These are phyloP conservation scores for Sebastes taczanowskii DNA, from an alignment of 2,797 vertebrate genomes.

Conservation along the genomic window DNA sequence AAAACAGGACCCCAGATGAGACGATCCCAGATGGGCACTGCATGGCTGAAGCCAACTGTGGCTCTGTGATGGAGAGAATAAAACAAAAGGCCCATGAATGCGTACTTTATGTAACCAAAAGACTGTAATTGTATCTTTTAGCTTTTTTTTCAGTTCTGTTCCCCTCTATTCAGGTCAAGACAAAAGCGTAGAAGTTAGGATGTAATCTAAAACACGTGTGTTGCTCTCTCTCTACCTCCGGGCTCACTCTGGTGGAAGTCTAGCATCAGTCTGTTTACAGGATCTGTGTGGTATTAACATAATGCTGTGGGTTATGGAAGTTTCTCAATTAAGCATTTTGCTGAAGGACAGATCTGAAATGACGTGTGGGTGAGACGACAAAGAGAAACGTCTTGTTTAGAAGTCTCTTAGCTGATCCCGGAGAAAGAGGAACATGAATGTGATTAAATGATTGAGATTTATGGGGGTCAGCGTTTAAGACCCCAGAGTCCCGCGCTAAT, in stretches of 20 bases:
- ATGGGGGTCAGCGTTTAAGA: slow-evolving; percentile 62
- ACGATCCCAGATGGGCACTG: slow-evolving; percentile 19
- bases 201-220: slow-evolving; percentile 68
- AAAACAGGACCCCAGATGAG: background rate
- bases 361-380: background rate
- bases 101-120: slow-evolving; percentile 43
- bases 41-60: slow-evolving; percentile 2
- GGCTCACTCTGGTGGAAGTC: background rate
- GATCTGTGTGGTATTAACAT: slow-evolving; percentile 29
- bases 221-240: slow-evolving; percentile 16
- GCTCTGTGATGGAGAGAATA: slow-evolving; percentile 23
- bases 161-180: slow-evolving; percentile 52
- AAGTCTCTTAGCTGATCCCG: slow-evolving; percentile 14
- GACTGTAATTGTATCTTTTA: slow-evolving; percentile 65
- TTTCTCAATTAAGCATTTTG: background rate
- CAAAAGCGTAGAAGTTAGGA: slow-evolving; percentile 59
- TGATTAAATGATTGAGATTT: slow-evolving; percentile 66
- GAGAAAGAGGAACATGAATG: slow-evolving; percentile 25
- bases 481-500: slow-evolving; percentile 59
- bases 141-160: slow-evolving; percentile 24
- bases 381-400: slow-evolving; percentile 22
- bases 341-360: background rate
- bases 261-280: slow-evolving; percentile 45
- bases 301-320: background rate
- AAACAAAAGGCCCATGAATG: slow-evolving; percentile 50